These are phyloP conservation scores for Margaritifera margaritifera DNA, from an alignment of 2,888 invertebrate species.

Conservation along the genomic window DNA sequence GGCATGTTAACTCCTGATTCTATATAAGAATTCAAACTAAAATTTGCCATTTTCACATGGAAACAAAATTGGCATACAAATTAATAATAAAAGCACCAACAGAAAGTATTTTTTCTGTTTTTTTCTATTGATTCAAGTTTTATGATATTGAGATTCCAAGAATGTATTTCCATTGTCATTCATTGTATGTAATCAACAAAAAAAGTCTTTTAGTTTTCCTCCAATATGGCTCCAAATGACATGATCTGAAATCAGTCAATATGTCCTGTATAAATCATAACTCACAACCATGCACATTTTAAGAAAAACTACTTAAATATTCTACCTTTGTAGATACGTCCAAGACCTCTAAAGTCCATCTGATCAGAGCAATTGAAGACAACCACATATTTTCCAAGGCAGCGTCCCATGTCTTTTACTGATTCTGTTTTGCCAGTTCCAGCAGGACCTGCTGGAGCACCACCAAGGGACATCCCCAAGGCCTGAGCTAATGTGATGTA, in stretches of 20 bases:
- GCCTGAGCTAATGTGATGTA: slow-evolving; percentile 98
- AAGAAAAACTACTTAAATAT: no score
- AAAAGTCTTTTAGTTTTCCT: no score
- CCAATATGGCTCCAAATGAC: no score
- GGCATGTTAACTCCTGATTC: no score
- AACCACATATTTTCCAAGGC: slow-evolving; percentile 93
- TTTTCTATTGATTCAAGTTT: no score
- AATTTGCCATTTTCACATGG: not conserved
- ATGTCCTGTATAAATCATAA: no score
- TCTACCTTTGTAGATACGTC: slow-evolving; percentile 91
- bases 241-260: no score
- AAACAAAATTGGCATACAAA: not conserved
- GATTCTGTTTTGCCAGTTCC: slow-evolving; percentile 99
- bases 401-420: slow-evolving; percentile 98
- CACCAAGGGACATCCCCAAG: slow-evolving; percentile 95
- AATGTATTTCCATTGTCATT: no score
- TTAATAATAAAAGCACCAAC: no score
- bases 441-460: slow-evolving; percentile 93
- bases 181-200: no score
- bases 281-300: not conserved
- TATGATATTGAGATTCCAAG: no score
- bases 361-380: slow-evolving; percentile 99
- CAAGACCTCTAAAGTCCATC: slow-evolving; percentile 97
- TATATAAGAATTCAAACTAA: not conserved
- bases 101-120: no score